These are phyloP conservation scores for Formica aserva DNA, from an alignment of 2,888 invertebrate species.

Conservation along the genomic window DNA sequence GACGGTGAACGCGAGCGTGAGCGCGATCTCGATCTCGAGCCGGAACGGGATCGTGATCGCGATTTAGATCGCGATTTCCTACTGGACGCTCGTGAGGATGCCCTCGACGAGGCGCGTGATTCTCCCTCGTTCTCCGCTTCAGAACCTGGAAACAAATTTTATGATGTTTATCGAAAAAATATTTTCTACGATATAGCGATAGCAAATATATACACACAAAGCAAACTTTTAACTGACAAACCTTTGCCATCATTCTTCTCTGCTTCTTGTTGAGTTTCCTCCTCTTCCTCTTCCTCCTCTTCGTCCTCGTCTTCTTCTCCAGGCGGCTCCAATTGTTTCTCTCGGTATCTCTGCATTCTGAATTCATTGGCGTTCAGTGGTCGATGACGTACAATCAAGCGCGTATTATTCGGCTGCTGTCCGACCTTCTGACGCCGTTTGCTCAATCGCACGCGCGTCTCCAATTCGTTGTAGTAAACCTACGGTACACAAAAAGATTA, in stretches of 20 bases:
- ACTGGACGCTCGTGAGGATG: slow-evolving; percentile 82
- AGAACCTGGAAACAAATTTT: slow-evolving; percentile 77
- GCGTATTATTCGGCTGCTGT: slow-evolving; percentile 91
- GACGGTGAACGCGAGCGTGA: slow-evolving; percentile 79
- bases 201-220: background rate
- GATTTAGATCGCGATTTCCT: slow-evolving; percentile 81
- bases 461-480: slow-evolving; percentile 97
- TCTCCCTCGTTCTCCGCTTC: slow-evolving; percentile 81
- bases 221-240: slow-evolving; percentile 44
- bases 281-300: slow-evolving; percentile 90
- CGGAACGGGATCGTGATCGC: slow-evolving; percentile 76
- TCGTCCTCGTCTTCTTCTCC: slow-evolving; percentile 90
- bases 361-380: slow-evolving; percentile 94
- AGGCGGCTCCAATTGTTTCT: slow-evolving; percentile 95
- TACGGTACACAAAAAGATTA: slow-evolving; percentile 45
- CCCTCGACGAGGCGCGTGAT: slow-evolving; percentile 86
- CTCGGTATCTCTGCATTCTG: slow-evolving; percentile 94
- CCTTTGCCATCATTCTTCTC: slow-evolving; percentile 83
- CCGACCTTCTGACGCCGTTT: slow-evolving; percentile 94
- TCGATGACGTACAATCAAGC: slow-evolving; percentile 96
- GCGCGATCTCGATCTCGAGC: slow-evolving; percentile 62
- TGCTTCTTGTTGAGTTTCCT: slow-evolving; percentile 85
- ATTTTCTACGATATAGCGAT: background rate
- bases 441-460: slow-evolving; percentile 97
- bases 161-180: background rate